Conservation (phyloP, 2,113 vertebrate species). For the Grallaria varia region DNA sequence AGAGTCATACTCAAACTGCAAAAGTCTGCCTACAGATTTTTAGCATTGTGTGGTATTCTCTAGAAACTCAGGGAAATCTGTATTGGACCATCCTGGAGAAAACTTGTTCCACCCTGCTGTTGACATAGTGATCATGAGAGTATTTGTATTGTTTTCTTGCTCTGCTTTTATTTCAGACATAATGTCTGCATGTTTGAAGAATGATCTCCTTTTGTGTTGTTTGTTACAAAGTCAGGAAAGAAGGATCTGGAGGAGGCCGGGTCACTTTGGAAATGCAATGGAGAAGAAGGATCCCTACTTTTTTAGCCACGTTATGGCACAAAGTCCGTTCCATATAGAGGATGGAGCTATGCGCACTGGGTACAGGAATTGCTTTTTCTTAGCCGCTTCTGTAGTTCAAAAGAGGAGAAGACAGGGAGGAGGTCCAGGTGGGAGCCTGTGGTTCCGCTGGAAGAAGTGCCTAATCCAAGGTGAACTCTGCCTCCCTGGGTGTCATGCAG, state of each 20-base stretch:
- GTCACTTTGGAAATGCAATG: not conserved
- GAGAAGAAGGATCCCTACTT: not conserved
- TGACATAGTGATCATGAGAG: fast-evolving
- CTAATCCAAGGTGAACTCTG: not conserved
- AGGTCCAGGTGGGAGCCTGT: not conserved
- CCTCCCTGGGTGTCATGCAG: not conserved
- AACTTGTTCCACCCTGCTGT: not conserved
- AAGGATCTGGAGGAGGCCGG: not conserved
- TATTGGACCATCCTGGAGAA: not conserved
- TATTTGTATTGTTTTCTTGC: not conserved
- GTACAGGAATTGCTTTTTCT: not conserved
- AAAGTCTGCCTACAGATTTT: not conserved
- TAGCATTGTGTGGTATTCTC: not conserved
- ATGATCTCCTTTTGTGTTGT: not conserved
- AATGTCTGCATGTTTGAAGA: not conserved
- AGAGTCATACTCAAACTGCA: not conserved
- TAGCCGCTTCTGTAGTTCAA: not conserved
- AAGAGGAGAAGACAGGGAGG: not conserved
- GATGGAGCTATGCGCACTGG: not conserved
- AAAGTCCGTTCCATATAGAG: not conserved
- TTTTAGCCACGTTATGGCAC: not conserved
- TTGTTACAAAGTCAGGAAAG: not conserved
- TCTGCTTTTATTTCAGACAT: not conserved
- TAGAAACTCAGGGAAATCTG: not conserved
- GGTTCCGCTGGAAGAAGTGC: not conserved